These are phyloP conservation scores for Gasteruption jaculator DNA, from an alignment of 2,888 invertebrate genomes.

Conservation along the genomic window DNA sequence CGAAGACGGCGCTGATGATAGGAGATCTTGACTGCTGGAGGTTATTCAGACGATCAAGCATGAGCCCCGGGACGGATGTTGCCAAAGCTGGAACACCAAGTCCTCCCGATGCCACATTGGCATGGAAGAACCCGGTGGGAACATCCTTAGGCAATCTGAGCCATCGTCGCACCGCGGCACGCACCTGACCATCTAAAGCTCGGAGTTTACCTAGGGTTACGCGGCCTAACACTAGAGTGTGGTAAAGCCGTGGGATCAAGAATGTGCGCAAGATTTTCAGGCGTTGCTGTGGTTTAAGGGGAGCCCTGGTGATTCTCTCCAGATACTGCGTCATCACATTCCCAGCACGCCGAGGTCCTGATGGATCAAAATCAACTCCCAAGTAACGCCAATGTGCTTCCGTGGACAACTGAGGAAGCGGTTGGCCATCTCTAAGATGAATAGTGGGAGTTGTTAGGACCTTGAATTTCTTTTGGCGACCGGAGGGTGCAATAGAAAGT, in stretches of 20 bases:
- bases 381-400: slow-evolving; percentile 34
- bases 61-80: slow-evolving; percentile 10
- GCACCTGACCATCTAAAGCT: slow-evolving; percentile 36
- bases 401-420: slow-evolving; percentile 29
- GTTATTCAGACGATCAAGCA: slow-evolving; percentile 5
- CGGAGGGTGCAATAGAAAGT: slow-evolving; percentile 34
- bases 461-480: slow-evolving; percentile 19
- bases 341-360: slow-evolving; percentile 32
- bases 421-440: not conserved
- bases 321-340: slow-evolving; percentile 18
- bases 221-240: slow-evolving; percentile 38
- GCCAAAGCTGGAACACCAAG: slow-evolving; percentile 27
- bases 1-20: slow-evolving; percentile 26
- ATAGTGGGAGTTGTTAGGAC: slow-evolving; percentile 6
- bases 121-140: slow-evolving; percentile 37
- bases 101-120: slow-evolving; percentile 28
- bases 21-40: slow-evolving; percentile 15
- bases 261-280: slow-evolving; percentile 38
- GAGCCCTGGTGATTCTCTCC: slow-evolving; percentile 31
- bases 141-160: slow-evolving; percentile 36
- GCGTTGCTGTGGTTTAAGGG: slow-evolving; percentile 47
- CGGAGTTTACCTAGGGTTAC: slow-evolving; percentile 23
- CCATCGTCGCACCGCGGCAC: slow-evolving; percentile 31
- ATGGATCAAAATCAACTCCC: slow-evolving; percentile 34
- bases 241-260: slow-evolving; percentile 43